A percentile compares a stretch with the other conserved stretches of the same genome.
These are phyloP conservation scores for Numenius phaeopus DNA, from an alignment of 2,797 vertebrate genomes.

Conservation along the genomic window DNA sequence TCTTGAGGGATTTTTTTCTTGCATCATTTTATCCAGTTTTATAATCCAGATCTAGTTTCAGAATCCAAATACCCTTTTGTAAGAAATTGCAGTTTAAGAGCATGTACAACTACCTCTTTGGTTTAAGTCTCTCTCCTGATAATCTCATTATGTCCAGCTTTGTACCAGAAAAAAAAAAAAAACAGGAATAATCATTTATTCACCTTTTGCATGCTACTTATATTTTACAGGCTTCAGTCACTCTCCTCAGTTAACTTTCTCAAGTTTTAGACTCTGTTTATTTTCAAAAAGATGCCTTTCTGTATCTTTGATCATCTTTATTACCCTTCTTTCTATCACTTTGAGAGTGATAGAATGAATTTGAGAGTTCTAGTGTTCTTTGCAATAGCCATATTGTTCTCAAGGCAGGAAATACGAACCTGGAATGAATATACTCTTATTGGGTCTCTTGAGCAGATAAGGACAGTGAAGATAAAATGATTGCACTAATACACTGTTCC, in stretches of 20 bases:
- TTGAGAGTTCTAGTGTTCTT: not conserved
- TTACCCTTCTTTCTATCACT: not conserved
- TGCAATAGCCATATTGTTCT: not conserved
- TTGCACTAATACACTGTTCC: not conserved
- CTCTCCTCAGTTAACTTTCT: not conserved
- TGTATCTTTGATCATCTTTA: not conserved
- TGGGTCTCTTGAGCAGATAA: not conserved
- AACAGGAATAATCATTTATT: not conserved
- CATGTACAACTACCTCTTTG: not conserved
- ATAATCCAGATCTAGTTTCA: not conserved
- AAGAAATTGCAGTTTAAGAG: not conserved
- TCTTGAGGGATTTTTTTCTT: not conserved
- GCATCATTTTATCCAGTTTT: not conserved
- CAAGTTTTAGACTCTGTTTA: not conserved
- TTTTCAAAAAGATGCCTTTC: not conserved
- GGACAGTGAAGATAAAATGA: not conserved
- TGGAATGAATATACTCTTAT: not conserved
- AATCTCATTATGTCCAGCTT: not conserved
- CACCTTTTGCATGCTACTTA: not conserved
- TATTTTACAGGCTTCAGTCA: not conserved
- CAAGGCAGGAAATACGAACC: not conserved
- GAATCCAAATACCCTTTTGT: not conserved
- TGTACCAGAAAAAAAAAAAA: not conserved
- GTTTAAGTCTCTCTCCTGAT: not conserved
- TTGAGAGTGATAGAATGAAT: not conserved